These are phyloP conservation scores for Campoplex nolae DNA, from an alignment of 2,888 invertebrate species.

Conservation along the genomic window DNA sequence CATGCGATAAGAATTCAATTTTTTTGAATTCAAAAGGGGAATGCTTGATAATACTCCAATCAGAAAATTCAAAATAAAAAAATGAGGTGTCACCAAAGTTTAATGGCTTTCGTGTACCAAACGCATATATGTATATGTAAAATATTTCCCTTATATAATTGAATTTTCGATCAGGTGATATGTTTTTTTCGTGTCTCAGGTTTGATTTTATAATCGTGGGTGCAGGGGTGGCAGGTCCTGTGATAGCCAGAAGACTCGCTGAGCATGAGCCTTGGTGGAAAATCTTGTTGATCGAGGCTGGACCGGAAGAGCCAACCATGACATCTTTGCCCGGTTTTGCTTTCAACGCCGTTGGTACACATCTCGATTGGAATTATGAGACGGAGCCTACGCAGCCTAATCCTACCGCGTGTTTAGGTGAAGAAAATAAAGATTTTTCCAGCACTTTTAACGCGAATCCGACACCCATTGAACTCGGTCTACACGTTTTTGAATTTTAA, in stretches of 20 bases:
- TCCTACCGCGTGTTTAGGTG: constrained; percentile 82
- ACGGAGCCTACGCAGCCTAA: constrained; percentile 85
- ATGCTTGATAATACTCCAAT: not conserved
- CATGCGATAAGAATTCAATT: too few species aligned
- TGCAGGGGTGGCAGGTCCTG: constrained; percentile 85
- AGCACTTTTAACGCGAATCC: too few species aligned
- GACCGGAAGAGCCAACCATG: constrained; percentile 84
- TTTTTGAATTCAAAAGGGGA: too few species aligned
- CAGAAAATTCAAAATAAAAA: too few species aligned
- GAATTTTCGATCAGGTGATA: not conserved
- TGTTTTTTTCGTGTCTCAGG: constrained; percentile 71
- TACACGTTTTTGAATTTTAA: too few species aligned
- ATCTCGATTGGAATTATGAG: constrained; percentile 85
- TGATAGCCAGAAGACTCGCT: constrained; percentile 85
- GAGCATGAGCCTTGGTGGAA: constrained; percentile 84
- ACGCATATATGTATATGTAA: too few species aligned
- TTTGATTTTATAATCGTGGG: constrained; percentile 85
- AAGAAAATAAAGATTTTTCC: not conserved
- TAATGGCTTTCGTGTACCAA: not conserved
- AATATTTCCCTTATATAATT: not conserved
- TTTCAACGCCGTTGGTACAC: constrained; percentile 80
- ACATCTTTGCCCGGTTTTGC: constrained; percentile 84
- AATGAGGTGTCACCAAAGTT: not conserved
- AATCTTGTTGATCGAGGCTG: constrained; percentile 84
- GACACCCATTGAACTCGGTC: too few species aligned